These are phyloP conservation scores for Pygmarrhopalites habei DNA, from an alignment of 1,140 invertebrate genomes.

Conservation along the genomic window DNA sequence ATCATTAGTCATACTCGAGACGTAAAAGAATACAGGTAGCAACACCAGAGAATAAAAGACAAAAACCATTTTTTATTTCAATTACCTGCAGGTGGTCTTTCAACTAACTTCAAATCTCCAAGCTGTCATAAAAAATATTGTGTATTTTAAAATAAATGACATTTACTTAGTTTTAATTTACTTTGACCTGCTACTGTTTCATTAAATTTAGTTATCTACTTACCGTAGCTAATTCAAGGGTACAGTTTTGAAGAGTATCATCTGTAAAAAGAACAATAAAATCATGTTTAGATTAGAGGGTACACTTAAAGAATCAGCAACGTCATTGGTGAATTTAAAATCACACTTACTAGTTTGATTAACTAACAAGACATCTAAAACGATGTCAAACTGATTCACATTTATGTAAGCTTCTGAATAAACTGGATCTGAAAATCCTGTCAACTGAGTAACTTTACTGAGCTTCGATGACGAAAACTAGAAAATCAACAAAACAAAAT, in stretches of 20 bases:
- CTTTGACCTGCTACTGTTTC: too few relatives aligned
- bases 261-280: too few relatives aligned
- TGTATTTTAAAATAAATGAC: too few relatives aligned
- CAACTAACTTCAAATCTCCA: constrained; percentile 94
- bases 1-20: too few relatives aligned
- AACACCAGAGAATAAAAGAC: too few relatives aligned
- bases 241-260: constrained; percentile 96
- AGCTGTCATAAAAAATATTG: too few relatives aligned
- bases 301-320: not conserved
- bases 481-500: constrained; percentile 40
- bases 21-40: too few relatives aligned
- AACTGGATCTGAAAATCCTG: constrained; percentile 98
- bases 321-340: too few relatives aligned
- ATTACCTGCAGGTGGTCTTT: constrained; percentile 91
- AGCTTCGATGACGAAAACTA: constrained; percentile 48
- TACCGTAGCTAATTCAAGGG: constrained; percentile 91
- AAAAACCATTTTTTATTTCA: too few relatives aligned
- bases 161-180: too few relatives aligned
- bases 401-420: constrained; percentile 99
- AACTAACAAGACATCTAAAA: constrained; percentile 92
- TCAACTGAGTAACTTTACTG: constrained; percentile 90
- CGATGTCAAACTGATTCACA: constrained; percentile 98
- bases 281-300: too few relatives aligned
- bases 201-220: too few relatives aligned
- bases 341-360: constrained; percentile 84